Base-by-base conservation (phyloP, 2,888 invertebrate genomes). In the Yponomeuta cagnagella region DNA sequence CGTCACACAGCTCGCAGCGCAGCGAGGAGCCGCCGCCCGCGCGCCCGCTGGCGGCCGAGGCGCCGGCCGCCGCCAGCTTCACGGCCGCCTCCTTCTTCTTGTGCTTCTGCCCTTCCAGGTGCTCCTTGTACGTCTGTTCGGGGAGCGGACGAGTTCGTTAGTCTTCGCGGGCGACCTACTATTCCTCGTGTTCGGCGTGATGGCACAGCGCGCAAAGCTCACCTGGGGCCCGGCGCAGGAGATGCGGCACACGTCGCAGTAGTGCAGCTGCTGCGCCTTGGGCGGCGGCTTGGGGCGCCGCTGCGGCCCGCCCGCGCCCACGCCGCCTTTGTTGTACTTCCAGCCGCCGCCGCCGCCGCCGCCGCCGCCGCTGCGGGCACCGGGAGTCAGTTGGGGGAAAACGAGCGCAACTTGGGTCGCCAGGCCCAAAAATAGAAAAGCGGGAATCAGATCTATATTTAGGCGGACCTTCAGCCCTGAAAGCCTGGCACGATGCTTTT, bases 181-280 rank as follows among this genome's bases (percentile, higher is more conserved):
- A 5, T 37, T 37, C 5, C 23, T 23, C 23, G 23, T 23, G 23
- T 23, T 23, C 23, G 23, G 23, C 33, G 33, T 33, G 15, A 12
- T 15, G 2, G 52, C 15, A 5, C 52, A 15, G 12, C 15, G 52
- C 12, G 5, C 4, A 58, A 15, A 15, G 5, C 23, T 74, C 74
- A 95, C 95, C 94, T 97, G 97, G 4, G 97, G 97, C 0, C 98
- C 98, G 74, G 98, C 98, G 88, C 98, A 99, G 82, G 98, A 98
- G 81, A 99, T 99, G 90, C 99, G 99, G 90, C 99, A 99, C 15
- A 99, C 98, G 87, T 99, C 99, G 86, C 99, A 99, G 90, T 99
- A 99, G 89, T 98, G 98, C 75, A 99, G 93, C 83, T 98, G 97
- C 84, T 98, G 97, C 48, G 97, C 97, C 80, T 97, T 97, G 30